Percentiles rank a stretch among this genome's conserved stretches.
These are phyloP conservation scores for Caenorhabditis sp. DNA, from an alignment of 2,888 invertebrate species.

Conservation along the genomic window DNA sequence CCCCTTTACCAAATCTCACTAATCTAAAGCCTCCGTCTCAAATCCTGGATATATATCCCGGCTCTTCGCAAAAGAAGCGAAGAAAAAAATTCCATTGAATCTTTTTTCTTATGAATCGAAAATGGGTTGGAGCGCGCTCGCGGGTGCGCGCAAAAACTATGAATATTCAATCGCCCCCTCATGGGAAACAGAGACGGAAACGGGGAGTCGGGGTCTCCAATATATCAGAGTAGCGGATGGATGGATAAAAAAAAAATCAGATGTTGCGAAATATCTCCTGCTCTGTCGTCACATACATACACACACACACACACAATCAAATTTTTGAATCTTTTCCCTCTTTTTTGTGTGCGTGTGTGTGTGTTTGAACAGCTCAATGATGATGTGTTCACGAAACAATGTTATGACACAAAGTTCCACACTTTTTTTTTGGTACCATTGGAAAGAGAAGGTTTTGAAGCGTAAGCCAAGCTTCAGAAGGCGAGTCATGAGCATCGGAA, in stretches of 20 bases:
- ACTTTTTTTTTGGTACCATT: neutral
- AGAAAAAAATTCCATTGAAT: constrained; percentile 10
- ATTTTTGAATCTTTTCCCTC: neutral
- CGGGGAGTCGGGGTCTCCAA: neutral
- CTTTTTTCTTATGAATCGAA: constrained; percentile 42
- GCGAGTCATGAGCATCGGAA: too few relatives aligned
- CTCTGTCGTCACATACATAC: neutral
- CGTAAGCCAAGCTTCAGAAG: too few relatives aligned
- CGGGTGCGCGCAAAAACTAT: constrained; percentile 12
- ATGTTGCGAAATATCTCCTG: constrained; percentile 24
- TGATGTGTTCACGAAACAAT: constrained; percentile 1
- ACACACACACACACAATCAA: constrained; percentile 9
- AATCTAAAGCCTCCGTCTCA: too few relatives aligned
- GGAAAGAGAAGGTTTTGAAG: too few relatives aligned
- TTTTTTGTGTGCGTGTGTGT: neutral
- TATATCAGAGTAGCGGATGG: neutral
- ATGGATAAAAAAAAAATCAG: constrained; percentile 10
- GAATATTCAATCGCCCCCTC: constrained; percentile 57
- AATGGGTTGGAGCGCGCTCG: constrained; percentile 7
- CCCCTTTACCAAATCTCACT: neutral
- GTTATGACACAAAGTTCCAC: neutral
- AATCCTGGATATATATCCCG: neutral
- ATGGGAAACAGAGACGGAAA: constrained; percentile 30
- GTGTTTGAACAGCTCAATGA: constrained; percentile 30
- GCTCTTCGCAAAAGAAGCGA: too few relatives aligned